Conservation (phyloP, 2,888 invertebrate genomes). For the Diplazon laetatorius region DNA sequence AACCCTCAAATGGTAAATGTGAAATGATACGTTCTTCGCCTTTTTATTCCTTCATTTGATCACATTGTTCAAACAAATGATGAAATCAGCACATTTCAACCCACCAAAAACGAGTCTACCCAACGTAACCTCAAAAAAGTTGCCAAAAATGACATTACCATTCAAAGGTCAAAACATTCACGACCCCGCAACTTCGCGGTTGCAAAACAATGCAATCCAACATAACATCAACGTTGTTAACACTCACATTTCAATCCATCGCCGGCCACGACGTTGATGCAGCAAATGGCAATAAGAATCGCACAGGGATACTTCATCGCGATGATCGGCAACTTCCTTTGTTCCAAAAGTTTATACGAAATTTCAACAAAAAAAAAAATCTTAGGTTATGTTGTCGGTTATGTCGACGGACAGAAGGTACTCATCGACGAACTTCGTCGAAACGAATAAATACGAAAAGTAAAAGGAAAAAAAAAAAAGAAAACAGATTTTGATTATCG, state of each 20-base stretch:
- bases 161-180: too few species aligned
- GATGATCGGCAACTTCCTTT: constrained; percentile 27
- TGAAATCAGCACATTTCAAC: too few species aligned
- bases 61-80: too few species aligned
- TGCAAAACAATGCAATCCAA: constrained; percentile 36
- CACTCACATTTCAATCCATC: constrained; percentile 87
- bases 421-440: not conserved
- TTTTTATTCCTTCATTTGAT: too few species aligned
- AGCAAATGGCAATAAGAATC: constrained; percentile 83
- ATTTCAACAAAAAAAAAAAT: not conserved
- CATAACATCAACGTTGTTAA: constrained; percentile 58
- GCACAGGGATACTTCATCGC: constrained; percentile 83
- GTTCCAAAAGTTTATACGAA: not conserved
- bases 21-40: too few species aligned
- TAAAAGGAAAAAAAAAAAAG: too few species aligned
- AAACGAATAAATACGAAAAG: not conserved
- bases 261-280: constrained; percentile 83
- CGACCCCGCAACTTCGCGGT: too few species aligned
- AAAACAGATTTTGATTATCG: constrained; percentile 21
- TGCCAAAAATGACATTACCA: too few species aligned
- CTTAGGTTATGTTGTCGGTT: not conserved
- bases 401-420: too few species aligned
- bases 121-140: too few species aligned
- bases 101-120: too few species aligned
- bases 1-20: too few species aligned